Percentiles rank a stretch among this genome's conserved stretches.
Evolutionary conservation across 2,888 invertebrate genomes (phyloP).

Genomic region (Mesoligia furuncula): DNA sequence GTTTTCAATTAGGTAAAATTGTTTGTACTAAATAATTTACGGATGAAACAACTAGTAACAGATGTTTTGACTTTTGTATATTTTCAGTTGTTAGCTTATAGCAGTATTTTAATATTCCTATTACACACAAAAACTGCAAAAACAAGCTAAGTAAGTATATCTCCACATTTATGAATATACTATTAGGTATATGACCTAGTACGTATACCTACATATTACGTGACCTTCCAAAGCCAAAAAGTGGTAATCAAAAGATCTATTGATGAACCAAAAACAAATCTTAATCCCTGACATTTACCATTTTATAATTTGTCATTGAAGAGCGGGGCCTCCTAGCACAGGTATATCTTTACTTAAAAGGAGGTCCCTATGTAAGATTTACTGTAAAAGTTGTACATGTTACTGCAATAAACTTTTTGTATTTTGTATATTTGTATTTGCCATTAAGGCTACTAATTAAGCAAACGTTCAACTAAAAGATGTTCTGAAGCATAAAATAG

Average conservation of each 20-base stretch:
- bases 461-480: background rate
- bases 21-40: background rate
- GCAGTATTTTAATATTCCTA: background rate
- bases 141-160: background rate
- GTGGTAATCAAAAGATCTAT: background rate
- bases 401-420: too few relatives aligned
- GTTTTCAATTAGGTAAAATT: background rate
- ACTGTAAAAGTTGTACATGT: too few relatives aligned
- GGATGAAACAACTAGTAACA: background rate
- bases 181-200: too few relatives aligned
- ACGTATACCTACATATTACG: background rate
- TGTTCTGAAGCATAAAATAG: background rate
- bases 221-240: background rate
- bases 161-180: background rate
- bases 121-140: background rate
- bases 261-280: background rate
- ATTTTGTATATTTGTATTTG: too few relatives aligned
- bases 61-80: background rate
- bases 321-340: too few relatives aligned
- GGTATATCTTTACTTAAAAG: too few relatives aligned
- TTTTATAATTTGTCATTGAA: too few relatives aligned
- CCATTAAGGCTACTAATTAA: background rate
- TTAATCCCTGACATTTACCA: too few relatives aligned
- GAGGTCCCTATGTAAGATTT: too few relatives aligned
- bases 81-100: background rate